Base-by-base conservation (phyloP, 2,888 invertebrate genomes). In the Venusia cambrica region DNA sequence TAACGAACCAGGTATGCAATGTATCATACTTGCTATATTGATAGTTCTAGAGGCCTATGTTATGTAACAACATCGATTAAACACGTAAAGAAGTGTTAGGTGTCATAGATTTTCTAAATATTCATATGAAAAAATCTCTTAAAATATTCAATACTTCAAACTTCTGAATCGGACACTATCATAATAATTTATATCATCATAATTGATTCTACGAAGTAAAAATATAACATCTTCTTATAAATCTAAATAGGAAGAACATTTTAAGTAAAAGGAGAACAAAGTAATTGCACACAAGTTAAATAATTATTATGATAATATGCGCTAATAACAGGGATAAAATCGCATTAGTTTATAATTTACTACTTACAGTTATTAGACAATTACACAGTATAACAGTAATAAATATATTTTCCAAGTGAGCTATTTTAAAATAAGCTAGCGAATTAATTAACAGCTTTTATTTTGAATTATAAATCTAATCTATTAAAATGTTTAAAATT, bases 91-190 rank as follows among this genome's bases (percentile, higher is more conserved):
- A 71, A 65, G 71, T 79, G 67, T 75, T 73, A 66, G n/a, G n/a
- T 52, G 59, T 59, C 54, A 65, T 66, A 63, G 18, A 63, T 68
- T 73, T 66, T 72, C 71, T 77, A 77, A 77, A 78, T 18, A 77
- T 70, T 68, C 72, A 63, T 77, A 73, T 73, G 70, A 79, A 85
- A 81, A 85, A 76, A 80, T 84, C 76, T 87, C 83, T 77, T 84
- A 87, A 85, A 87, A 85, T 84, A 85, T 81, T 84, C 76, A 73
- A 76, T 73, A 74, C 64, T 71, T 69, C 46, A 65, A 63, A 67
- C 61, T 39, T 52, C 70, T 61, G 52, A 57, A 52, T 51, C 57
- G 63, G 66, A 55, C 51, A 61, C 57, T 59, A 59, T 54, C 64
- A 57, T 54, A 63, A 58, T 55, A 71, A 60, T 55, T 64, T 73